A percentile compares a stretch with the other conserved stretches of the same genome.
Evolutionary conservation across 2,113 vertebrate genomes (phyloP).

Genomic region (Dromiciops gliroides): DNA sequence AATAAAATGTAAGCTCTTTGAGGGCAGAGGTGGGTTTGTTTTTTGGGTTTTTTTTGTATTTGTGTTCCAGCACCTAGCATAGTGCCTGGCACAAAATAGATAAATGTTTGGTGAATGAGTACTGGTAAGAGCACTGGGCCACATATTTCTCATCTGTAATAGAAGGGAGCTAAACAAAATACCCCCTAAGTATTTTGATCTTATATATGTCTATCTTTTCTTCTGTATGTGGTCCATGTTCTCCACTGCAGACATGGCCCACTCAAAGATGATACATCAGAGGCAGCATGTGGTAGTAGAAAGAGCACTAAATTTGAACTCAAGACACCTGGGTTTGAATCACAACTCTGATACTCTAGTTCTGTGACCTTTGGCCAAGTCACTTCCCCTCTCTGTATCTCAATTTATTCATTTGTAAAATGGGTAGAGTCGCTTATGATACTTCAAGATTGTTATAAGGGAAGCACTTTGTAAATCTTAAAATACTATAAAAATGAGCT

Average conservation of each 20-base stretch:
- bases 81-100: not conserved
- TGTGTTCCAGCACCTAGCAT: not conserved
- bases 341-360: not conserved
- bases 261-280: constrained; percentile 57
- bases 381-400: not conserved
- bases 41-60: not conserved
- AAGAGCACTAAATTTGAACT: not conserved
- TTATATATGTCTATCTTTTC: not conserved
- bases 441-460: not conserved
- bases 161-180: not conserved
- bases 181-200: not conserved
- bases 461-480: not conserved
- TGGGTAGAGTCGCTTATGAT: not conserved
- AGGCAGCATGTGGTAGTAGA: not conserved
- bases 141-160: not conserved
- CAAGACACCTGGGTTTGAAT: not conserved
- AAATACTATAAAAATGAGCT: not conserved
- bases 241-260: constrained; percentile 58
- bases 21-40: not conserved
- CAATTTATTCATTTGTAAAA: not conserved
- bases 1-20: not conserved
- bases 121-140: not conserved
- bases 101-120: not conserved
- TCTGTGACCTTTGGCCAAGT: not conserved
- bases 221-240: constrained; percentile 7